A percentile compares a stretch with the other conserved stretches of the same genome.
Conservation (phyloP, 2,888 invertebrate species). For the Eucriotettix oculatus region DNA sequence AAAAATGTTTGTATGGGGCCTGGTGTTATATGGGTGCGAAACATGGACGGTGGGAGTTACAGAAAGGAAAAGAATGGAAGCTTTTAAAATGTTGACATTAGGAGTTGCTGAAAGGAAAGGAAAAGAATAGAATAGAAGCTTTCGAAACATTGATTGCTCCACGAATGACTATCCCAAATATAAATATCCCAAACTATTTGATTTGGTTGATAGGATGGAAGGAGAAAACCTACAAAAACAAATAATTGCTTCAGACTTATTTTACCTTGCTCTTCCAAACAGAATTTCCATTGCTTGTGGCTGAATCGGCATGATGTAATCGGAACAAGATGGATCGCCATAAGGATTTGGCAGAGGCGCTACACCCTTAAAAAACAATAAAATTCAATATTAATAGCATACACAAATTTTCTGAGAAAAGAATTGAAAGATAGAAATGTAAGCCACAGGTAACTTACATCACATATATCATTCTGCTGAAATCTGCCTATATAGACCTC, state of each 20-base stretch:
- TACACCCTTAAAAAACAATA: constrained; percentile 24
- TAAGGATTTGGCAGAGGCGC: constrained; percentile 55
- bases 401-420: neutral
- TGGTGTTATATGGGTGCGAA: no score
- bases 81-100: no score
- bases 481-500: neutral
- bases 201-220: no score
- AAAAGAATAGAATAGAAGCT: no score
- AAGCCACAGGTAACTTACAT: neutral
- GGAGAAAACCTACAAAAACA: no score
- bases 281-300: constrained; percentile 64
- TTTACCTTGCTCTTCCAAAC: constrained; percentile 39
- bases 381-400: neutral
- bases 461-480: neutral
- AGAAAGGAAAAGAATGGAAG: no score
- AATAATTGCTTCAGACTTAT: neutral
- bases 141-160: no score
- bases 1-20: no score
- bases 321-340: constrained; percentile 42
- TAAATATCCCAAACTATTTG: no score
- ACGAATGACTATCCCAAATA: no score
- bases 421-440: neutral
- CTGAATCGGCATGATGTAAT: constrained; percentile 50
- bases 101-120: no score
- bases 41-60: no score